Base-by-base conservation (phyloP, 2,797 vertebrate species). In the Rhynchotus rufescens region DNA sequence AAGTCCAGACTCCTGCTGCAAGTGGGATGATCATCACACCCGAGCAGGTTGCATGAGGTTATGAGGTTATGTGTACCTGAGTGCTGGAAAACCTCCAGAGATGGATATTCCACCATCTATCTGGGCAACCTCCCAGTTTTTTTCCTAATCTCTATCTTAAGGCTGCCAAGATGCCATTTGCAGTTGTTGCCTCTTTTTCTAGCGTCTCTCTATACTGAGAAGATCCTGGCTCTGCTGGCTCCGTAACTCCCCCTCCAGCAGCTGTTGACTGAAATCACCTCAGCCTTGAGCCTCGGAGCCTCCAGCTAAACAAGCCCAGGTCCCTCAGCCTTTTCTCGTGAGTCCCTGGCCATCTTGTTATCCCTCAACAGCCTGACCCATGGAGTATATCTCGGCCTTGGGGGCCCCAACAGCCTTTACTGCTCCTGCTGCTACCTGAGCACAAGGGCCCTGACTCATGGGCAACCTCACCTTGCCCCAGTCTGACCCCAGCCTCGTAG, bases 181-280 rank as follows among this genome's bases (percentile, higher is more conserved):
- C 21, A 32, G 10, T 28, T 42, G 22, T 15, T 59, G 19, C 20
- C 34, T 82, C 9, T 25, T 66, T 45, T 56, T 60, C 28, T 64
- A 67, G 26, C 38, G 56, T 12, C 13, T 34, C 22, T 30, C 80
- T 64, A 61, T 60, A 1, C 1, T 9, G 15, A 65, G 32, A 1
- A 0, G 17, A 66, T 20, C 32, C 36, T 65, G 38, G 34, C 38
- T 71, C 54, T 2, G 0, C 13, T 44, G 36, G 20, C 26, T 38
- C 20, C 51, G 4, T 40, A 68, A 81, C 14, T 65, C 30, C 32
- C 38, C 59, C 71, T 11, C 40, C 77, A 82, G 44, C 38, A 72
- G 1, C 0, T 12, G 54, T 21, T 1, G 1, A 42, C 25, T 67
- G 25, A 23, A 65, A 6, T 0, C 11, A 42, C 12, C 10, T 64